Evolutionary conservation across 2,113 vertebrate species (phyloP), one percentile per base, ranked within the genome.

Genomic region (Numida meleagris): DNA sequence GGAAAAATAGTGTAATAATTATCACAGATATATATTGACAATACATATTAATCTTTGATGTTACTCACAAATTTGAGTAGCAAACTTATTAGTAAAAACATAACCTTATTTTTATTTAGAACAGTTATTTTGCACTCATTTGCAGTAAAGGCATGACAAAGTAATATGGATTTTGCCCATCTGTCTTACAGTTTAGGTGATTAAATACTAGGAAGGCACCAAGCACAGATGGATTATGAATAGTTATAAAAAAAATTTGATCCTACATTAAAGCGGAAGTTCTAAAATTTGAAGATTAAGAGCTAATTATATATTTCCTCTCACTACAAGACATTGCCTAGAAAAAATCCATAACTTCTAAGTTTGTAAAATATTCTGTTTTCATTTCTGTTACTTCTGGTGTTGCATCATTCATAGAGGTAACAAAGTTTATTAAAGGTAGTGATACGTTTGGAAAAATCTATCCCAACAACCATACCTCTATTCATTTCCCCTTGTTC

Each of bases 1-100:
- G 58, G 18, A 62, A 78, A 95, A 93, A 67, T 66, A 25, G 14
- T 16, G 2, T 88, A 72, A 94, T 97, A 96, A 97, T 97, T 97
- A 80, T 42, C 75, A 87, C 33, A 93, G 43, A 96, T 50, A 87
- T n/a, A 80, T 79, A 90, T 65, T 2, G 4, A 88, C 57, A 40
- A n/a, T 74, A 50, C 55, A 58, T 88, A 84, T 91, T 86, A 86
- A 72, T 76, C 88, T 90, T 82, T 70, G 36, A 46, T 91, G 77
- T 89, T 67, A 85, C 34, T 57, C 84, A 75, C 20, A 89, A 96
- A 79, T 80, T 62, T 62, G 72, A 92, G 58, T 75, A 89, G 33
- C 51, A 96, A 91, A 66, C 29, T 96, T 43, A 94, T 96, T 87
- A 93, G 63, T 67, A 84, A 82, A 96, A 95, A 86, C 25, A 33